Evolutionary conservation across 2,113 vertebrate genomes (phyloP).

Genomic region (Indicator maculatus): DNA sequence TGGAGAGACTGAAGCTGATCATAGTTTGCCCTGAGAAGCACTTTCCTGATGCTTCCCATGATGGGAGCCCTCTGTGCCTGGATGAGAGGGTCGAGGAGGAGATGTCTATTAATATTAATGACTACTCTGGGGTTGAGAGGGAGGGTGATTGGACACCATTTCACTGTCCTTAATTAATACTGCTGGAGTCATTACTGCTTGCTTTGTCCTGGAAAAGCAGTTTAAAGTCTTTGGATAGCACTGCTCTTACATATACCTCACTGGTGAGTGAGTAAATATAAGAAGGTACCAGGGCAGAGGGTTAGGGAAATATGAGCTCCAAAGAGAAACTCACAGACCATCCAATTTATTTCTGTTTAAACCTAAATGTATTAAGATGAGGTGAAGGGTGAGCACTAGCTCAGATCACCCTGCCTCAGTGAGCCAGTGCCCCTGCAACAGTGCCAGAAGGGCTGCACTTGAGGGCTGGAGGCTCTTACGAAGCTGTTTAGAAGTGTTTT

Average conservation of each 20-base stretch:
- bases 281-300: neutral
- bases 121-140: neutral
- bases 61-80: fast-evolving
- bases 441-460: fast-evolving
- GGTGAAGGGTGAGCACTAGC: neutral
- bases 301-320: neutral
- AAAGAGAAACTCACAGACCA: neutral
- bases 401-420: fast-evolving
- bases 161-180: neutral
- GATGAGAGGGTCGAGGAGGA: neutral
- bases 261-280: neutral
- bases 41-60: neutral
- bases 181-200: neutral
- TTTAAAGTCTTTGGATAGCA: neutral
- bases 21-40: neutral
- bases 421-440: fast-evolving
- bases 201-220: neutral
- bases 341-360: neutral
- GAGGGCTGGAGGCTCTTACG: neutral
- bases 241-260: neutral
- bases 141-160: neutral
- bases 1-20: neutral
- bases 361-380: neutral
- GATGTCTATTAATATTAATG: slow-evolving; percentile 9
- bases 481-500: neutral